Evolutionary conservation across 2,113 vertebrate species (phyloP).

Genomic region (Callipepla squamata): DNA sequence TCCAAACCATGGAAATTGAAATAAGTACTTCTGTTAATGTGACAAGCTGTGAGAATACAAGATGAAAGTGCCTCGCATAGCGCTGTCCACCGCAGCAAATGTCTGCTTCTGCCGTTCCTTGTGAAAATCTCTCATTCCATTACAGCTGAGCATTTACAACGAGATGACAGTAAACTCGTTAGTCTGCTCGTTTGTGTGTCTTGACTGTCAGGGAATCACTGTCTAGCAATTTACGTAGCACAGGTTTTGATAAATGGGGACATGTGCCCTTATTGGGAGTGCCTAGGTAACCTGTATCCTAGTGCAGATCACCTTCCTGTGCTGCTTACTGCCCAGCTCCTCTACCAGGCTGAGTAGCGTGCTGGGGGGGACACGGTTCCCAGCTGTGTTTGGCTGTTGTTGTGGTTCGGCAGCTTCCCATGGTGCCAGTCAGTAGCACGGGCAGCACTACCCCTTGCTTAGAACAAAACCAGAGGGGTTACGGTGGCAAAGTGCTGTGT

Average conservation of each 20-base stretch:
- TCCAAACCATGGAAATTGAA: neutral
- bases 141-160: neutral
- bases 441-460: neutral
- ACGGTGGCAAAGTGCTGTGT: neutral
- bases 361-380: neutral
- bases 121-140: neutral
- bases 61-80: neutral
- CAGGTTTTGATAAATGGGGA: neutral
- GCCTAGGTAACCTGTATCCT: neutral
- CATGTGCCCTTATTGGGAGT: accelerated
- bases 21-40: slow-evolving; percentile 6
- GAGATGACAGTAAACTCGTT: neutral
- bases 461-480: neutral
- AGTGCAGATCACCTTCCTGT: neutral
- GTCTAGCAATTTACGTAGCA: neutral
- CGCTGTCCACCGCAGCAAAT: neutral
- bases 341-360: neutral
- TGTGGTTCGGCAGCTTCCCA: accelerated
- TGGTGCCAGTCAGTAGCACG: accelerated
- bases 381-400: accelerated
- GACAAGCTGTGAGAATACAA: neutral
- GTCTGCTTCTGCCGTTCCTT: neutral
- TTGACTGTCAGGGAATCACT: neutral
- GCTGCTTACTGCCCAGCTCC: accelerated
- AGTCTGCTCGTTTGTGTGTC: neutral